Evolutionary conservation across 2,888 invertebrate species (phyloP), one percentile per base, ranked within the genome.

Genomic region (Eupithecia tripunctaria): DNA sequence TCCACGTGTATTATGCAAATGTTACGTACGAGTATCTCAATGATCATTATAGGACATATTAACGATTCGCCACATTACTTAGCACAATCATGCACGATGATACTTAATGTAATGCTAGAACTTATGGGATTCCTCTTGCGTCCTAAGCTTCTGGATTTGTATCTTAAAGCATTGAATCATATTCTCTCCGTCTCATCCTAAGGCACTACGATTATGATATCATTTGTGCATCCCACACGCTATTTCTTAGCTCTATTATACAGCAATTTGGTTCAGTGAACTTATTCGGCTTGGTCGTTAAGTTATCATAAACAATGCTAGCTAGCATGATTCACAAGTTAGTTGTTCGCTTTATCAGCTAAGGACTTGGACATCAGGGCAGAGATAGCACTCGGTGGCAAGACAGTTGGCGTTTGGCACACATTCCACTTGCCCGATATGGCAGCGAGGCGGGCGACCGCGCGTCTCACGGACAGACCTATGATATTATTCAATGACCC

Each of bases 371-470:
- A 70, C 72, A 72, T 75, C 75, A 67, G 70, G 51, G 65, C 69
- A 67, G 38, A 82, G 84, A 88, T 86, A 86, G 81, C 78, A 79
- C 56, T 74, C 87, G 81, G 87, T 85, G 78, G 88, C 69, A 75
- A 72, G 77, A 79, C 89, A 89, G 88, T 88, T 88, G 88, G 87
- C 89, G 88, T 88, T 89, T 90, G 92, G 90, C 91, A 92, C 83
- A 93, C 91, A 94, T 93, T 89, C 91, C 86, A 82, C 82, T 78
- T 80, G 82, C 93, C 91, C 82, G 86, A 94, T 94, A 94, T 90
- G 94, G 94, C 70, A 80, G 82, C 84, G 81, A 85, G 85, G 86
- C 88, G 82, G 87, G 84, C 86, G 85, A 85, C 85, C 84, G 82
- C 82, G 78, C 82, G 88, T 88, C 89, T 89, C 90, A 88, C 88